Conservation (phyloP, 1,140 invertebrate species). For the Mactra quadrangularis region DNA sequence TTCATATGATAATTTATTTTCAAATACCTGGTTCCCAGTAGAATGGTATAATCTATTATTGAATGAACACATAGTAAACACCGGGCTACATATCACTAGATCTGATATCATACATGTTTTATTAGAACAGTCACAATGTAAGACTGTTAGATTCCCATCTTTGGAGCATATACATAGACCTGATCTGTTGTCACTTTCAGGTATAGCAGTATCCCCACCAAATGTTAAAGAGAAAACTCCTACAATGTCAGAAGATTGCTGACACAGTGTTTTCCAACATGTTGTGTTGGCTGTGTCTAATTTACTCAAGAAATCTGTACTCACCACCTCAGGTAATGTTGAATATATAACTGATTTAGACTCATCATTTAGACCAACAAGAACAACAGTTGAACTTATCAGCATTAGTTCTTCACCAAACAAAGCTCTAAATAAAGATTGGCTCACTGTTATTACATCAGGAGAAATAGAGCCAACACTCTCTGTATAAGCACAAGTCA, state of each 20-base stretch:
- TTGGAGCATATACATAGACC: not conserved
- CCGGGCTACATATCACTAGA: slow-evolving; percentile 2
- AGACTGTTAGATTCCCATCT: slow-evolving; percentile 25
- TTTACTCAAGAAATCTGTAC: no score
- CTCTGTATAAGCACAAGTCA: not conserved
- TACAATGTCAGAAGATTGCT: not conserved
- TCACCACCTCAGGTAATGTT: not conserved
- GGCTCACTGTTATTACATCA: not conserved
- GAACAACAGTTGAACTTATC: not conserved
- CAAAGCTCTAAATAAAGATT: slow-evolving; percentile 10
- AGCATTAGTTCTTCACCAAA: slow-evolving; percentile 20
- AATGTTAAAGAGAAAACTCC: not conserved
- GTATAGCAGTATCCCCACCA: not conserved
- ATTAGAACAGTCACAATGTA: not conserved
- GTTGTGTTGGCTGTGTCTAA: not conserved
- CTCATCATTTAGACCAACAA: not conserved
- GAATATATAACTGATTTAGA: not conserved
- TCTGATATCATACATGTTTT: not conserved
- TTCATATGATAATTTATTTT: not conserved
- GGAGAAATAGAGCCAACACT: not conserved
- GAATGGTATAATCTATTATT: slow-evolving; percentile 11
- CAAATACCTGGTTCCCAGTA: not conserved
- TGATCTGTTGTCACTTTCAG: no score
- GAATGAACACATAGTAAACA: slow-evolving; percentile 10
- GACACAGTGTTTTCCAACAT: not conserved